Evolutionary conservation across 2,797 vertebrate species (phyloP).

Genomic region (Acanthurus leucopareius): DNA sequence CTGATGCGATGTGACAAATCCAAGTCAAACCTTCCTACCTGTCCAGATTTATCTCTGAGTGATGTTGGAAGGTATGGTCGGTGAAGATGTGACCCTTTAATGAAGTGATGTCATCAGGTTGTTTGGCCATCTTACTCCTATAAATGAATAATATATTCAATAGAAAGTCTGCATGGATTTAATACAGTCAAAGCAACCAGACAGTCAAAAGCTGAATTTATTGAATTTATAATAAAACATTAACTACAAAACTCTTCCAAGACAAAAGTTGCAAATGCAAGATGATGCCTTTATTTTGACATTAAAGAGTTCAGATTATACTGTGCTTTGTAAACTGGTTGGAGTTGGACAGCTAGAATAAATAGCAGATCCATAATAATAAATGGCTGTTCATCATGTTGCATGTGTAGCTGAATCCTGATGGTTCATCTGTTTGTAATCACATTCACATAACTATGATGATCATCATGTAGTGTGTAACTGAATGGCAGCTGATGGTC

Average conservation of each 20-base stretch:
- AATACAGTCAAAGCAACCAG: background rate
- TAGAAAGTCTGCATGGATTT: background rate
- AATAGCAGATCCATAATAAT: too few species aligned
- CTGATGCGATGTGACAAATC: background rate
- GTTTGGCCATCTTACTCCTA: conserved; percentile 53
- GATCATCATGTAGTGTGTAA: background rate
- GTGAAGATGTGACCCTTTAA: background rate
- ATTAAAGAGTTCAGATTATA: too few species aligned
- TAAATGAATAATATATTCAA: background rate
- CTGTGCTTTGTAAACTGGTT: too few species aligned
- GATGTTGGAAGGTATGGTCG: conserved; percentile 17
- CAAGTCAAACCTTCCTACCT: conserved; percentile 57
- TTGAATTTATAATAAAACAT: background rate
- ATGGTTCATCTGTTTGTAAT: background rate
- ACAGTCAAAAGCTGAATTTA: background rate
- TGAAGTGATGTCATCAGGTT: conserved; percentile 26
- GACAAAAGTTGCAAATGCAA: too few species aligned
- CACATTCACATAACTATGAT: too few species aligned
- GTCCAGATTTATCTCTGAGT: conserved; percentile 54
- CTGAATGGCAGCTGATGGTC: background rate
- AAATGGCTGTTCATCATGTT: background rate
- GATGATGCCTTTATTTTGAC: too few species aligned
- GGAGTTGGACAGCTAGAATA: too few species aligned
- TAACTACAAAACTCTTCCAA: too few species aligned
- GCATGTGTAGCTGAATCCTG: background rate